A percentile compares a stretch with the other conserved stretches of the same genome.
Conservation (phyloP, 2,113 vertebrate species). For the Litocranius walleri region DNA sequence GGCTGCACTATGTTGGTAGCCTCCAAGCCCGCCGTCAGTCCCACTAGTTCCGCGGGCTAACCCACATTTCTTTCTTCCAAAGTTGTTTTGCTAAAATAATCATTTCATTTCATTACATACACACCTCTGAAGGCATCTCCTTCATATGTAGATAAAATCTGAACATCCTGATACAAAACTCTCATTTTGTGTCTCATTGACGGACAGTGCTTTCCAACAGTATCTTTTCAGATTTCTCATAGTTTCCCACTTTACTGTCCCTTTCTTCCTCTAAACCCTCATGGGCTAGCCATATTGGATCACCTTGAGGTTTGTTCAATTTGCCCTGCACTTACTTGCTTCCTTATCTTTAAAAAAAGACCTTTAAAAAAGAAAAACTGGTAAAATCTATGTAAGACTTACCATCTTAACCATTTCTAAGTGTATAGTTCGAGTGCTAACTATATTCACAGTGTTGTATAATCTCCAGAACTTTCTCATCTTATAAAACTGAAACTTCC, state of each 20-base stretch:
- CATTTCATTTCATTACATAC: neutral
- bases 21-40: neutral
- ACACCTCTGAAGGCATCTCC: neutral
- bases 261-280: neutral
- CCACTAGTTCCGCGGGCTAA: neutral
- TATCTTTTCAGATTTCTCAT: neutral
- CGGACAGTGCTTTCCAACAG: neutral
- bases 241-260: neutral
- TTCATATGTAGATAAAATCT: neutral
- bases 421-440: neutral
- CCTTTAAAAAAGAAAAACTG: neutral
- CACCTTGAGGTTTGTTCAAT: neutral
- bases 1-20: neutral
- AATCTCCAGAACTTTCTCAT: neutral
- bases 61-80: neutral
- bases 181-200: neutral
- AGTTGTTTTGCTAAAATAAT: slow-evolving; percentile 1
- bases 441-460: neutral
- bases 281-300: neutral
- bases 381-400: neutral
- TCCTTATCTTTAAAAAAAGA: neutral
- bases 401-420: neutral
- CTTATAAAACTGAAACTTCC: neutral
- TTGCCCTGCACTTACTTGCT: neutral
- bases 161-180: neutral